Conservation (phyloP, 2,888 invertebrate genomes). For the Acanthosepion lycidas region DNA sequence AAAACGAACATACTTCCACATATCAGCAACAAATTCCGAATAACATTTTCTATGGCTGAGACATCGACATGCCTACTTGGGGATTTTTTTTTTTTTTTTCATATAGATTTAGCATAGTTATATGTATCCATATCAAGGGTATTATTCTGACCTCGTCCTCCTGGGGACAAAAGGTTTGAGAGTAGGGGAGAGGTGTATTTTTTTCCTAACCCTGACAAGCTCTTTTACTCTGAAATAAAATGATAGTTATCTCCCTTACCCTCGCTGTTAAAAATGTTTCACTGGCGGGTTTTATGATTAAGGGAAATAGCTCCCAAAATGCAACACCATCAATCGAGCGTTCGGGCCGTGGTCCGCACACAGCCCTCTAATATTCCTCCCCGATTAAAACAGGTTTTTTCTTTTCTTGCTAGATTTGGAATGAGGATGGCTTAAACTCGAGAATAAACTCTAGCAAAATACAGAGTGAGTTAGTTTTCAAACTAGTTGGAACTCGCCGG, state of each 20-base stretch:
- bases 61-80: not conserved
- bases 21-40: not conserved
- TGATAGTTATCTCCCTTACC: constrained; percentile 44
- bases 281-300: constrained; percentile 40
- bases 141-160: constrained; percentile 33
- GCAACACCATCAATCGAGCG: not conserved
- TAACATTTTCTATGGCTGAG: not conserved
- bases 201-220: constrained; percentile 24
- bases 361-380: not conserved
- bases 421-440: not conserved
- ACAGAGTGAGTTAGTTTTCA: not conserved
- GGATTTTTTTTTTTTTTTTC: not conserved
- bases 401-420: not conserved
- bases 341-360: not conserved
- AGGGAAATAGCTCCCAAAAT: not conserved
- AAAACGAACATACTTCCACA: too few species aligned
- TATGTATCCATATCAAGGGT: not conserved
- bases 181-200: constrained; percentile 40
- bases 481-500: constrained; percentile 40
- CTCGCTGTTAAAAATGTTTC: constrained; percentile 25
- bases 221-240: constrained; percentile 24
- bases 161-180: constrained; percentile 37
- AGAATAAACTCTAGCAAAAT: constrained; percentile 1
- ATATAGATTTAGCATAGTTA: not conserved
- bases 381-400: constrained; percentile 38